Evolutionary conservation across 2,113 vertebrate species (phyloP).

Genomic region (Gallinago jamesoni): DNA sequence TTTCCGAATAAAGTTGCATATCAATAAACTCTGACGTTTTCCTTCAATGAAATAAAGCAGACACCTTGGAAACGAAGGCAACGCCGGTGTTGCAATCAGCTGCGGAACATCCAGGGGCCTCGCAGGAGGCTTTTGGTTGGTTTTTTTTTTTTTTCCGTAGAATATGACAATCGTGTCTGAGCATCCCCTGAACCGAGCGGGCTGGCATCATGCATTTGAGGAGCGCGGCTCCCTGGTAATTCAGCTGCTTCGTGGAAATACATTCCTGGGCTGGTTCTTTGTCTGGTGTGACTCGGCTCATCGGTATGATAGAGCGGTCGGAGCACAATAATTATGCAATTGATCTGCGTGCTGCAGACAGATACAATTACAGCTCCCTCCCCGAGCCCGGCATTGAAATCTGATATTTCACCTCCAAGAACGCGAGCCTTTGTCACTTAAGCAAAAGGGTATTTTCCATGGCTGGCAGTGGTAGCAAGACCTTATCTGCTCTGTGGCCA

Average conservation of each 20-base stretch:
- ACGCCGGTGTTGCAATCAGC: neutral
- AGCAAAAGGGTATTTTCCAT: neutral
- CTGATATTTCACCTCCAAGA: slow-evolving; percentile 63
- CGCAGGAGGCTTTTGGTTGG: neutral
- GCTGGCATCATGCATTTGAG: neutral
- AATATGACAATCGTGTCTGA: slow-evolving; percentile 17
- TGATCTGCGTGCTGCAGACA: slow-evolving; percentile 59
- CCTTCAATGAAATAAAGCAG: slow-evolving; percentile 52
- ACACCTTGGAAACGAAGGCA: slow-evolving; percentile 36
- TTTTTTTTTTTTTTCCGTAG: neutral
- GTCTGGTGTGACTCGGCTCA: slow-evolving; percentile 5
- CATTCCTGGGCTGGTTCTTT: slow-evolving; percentile 38
- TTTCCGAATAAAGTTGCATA: neutral
- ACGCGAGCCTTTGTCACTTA: slow-evolving; percentile 5
- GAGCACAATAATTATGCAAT: slow-evolving; percentile 49
- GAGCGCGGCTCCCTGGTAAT: neutral
- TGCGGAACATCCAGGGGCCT: slow-evolving; percentile 15
- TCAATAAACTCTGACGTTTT: slow-evolving; percentile 32
- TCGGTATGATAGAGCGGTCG: slow-evolving; percentile 9
- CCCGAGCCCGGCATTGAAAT: neutral
- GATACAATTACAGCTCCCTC: slow-evolving; percentile 45
- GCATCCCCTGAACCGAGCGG: neutral
- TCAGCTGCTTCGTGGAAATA: slow-evolving; percentile 13
- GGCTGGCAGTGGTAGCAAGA: neutral
- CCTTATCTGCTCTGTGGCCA: neutral